A percentile compares a stretch with the other conserved stretches of the same genome.
Evolutionary conservation across 1,140 invertebrate species (phyloP).

Genomic region (Schlechtendalia chinensis): DNA sequence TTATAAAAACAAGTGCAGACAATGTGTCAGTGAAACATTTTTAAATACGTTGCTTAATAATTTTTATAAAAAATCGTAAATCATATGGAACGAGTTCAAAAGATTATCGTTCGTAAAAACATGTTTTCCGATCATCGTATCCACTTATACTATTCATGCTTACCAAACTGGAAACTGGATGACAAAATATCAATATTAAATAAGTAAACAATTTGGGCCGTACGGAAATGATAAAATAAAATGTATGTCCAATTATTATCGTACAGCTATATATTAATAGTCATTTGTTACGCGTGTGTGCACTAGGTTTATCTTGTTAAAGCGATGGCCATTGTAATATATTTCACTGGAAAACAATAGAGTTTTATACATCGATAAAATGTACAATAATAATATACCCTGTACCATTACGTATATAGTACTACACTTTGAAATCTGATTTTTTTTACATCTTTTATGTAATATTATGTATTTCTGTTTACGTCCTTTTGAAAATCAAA

Average conservation of each 20-base stretch:
- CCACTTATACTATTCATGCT: not conserved
- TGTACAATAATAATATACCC: not conserved
- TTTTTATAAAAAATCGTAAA: not conserved
- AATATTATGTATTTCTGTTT: too few relatives aligned
- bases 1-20: not conserved
- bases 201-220: not conserved
- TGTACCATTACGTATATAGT: not conserved
- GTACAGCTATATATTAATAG: not conserved
- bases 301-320: not conserved
- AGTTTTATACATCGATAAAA: not conserved
- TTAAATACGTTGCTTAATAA: not conserved
- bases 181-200: slow-evolving; percentile 5
- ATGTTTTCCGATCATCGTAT: not conserved
- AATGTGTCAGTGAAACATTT: not conserved
- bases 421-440: not conserved
- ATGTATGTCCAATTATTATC: not conserved
- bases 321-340: not conserved
- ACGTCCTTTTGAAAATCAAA: too few relatives aligned
- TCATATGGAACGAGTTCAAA: not conserved
- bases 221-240: not conserved
- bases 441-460: not conserved
- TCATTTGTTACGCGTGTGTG: not conserved
- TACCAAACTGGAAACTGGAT: not conserved
- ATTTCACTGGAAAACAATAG: not conserved
- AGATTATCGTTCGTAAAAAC: slow-evolving; percentile 17